Percentiles rank a stretch among this genome's conserved stretches.
phyloP scores from a whole-genome alignment of 1,140 invertebrate species.

The Drosophila murphyi region DNA sequence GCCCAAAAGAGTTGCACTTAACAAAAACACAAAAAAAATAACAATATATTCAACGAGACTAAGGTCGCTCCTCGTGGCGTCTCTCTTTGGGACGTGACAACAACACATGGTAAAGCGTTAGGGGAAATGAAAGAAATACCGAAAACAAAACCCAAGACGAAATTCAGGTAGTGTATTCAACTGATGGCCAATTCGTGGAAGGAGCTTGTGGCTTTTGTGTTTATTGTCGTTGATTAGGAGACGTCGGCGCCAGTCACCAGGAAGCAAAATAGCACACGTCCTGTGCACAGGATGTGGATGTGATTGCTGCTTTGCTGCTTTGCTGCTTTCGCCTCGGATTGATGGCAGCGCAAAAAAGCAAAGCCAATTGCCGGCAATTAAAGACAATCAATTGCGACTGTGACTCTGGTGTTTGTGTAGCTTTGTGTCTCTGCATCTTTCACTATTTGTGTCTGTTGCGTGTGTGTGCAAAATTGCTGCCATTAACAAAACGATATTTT shows the following conservation, averaged over 20 bases:
- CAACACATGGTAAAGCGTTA: conserved; percentile 29
- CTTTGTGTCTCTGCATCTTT: conserved; percentile 27
- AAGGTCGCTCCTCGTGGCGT: neutral
- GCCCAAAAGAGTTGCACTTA: conserved; percentile 39
- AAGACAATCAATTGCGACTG: conserved; percentile 40
- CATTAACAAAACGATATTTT: conserved; percentile 63
- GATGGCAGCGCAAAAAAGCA: conserved; percentile 18
- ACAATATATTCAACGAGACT: conserved; percentile 24
- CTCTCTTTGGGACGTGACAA: conserved; percentile 36
- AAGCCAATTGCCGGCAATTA: conserved; percentile 42
- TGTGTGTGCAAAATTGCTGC: conserved; percentile 61
- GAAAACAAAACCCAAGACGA: conserved; percentile 7
- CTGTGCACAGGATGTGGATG: conserved; percentile 13
- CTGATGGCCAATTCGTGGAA: conserved; percentile 31
- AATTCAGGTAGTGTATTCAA: conserved; percentile 32
- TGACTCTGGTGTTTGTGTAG: neutral
- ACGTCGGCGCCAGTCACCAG: conserved; percentile 37
- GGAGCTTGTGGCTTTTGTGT: neutral
- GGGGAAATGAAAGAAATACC: neutral
- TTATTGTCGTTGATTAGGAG: conserved; percentile 18
- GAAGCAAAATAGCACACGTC: conserved; percentile 10
- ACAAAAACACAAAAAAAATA: conserved; percentile 14
- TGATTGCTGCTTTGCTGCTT: conserved; percentile 1
- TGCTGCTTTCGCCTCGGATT: conserved; percentile 8
- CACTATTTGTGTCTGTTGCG: conserved; percentile 8